Conservation (phyloP, 2,888 invertebrate genomes). For the Macaria notata region DNA sequence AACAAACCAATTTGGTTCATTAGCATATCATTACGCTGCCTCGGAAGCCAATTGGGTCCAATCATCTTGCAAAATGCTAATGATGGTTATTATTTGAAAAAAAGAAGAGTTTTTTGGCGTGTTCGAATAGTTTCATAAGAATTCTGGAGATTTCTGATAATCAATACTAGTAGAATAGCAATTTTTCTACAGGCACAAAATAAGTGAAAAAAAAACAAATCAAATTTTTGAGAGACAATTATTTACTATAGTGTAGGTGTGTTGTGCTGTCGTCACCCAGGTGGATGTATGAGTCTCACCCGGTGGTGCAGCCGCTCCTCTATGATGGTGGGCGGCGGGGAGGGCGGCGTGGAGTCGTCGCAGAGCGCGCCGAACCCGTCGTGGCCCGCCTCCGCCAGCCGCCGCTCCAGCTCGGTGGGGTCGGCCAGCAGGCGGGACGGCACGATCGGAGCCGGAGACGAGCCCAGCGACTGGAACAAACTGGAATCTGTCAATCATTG, state of each 20-base stretch:
- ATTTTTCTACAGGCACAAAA: no score
- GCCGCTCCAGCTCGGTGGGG: constrained; percentile 90
- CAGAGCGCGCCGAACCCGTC: constrained; percentile 71
- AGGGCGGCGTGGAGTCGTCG: constrained; percentile 63
- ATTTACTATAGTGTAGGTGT: no score
- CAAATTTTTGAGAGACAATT: no score
- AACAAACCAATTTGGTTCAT: neutral
- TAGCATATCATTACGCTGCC: neutral
- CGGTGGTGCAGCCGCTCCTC: constrained; percentile 71
- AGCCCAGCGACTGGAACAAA: constrained; percentile 81
- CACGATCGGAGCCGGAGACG: constrained; percentile 90
- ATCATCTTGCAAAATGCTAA: no score
- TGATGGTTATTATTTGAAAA: no score
- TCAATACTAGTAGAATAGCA: no score
- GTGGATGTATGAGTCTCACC: constrained; percentile 39
- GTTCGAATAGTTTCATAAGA: no score
- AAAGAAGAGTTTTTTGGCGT: no score
- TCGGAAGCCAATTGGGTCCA: no score
- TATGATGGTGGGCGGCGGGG: constrained; percentile 71
- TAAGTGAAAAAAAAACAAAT: no score
- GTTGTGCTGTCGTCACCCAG: no score
- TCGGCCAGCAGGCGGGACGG: constrained; percentile 92
- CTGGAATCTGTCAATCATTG: neutral
- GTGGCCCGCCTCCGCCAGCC: constrained; percentile 83
- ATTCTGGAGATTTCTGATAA: no score